Conservation (phyloP, 2,113 vertebrate species). For the Lycaon pictus region DNA sequence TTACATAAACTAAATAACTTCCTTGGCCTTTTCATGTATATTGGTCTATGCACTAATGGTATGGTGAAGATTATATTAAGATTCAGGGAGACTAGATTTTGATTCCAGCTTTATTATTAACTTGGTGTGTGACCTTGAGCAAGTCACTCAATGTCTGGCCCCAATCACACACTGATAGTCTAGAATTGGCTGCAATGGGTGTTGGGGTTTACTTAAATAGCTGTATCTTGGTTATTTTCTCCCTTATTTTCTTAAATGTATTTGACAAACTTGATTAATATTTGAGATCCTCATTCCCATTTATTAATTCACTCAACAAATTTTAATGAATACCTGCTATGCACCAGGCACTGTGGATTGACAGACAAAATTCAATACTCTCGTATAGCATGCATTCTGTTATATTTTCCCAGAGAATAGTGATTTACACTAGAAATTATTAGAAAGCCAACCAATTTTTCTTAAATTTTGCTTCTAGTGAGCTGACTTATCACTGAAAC, state of each 20-base stretch:
- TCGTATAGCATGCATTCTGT: neutral
- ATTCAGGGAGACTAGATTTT: neutral
- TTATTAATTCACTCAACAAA: slow-evolving; percentile 3
- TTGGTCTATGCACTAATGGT: neutral
- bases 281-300: neutral
- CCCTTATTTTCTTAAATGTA: neutral
- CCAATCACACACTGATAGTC: neutral
- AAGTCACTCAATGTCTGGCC: neutral
- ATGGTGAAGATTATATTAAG: neutral
- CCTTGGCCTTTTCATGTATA: neutral
- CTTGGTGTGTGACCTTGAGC: slow-evolving; percentile 2
- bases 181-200: neutral
- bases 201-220: neutral
- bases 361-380: neutral
- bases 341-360: neutral
- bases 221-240: neutral
- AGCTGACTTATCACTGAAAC: neutral
- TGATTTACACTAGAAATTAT: neutral
- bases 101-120: slow-evolving; percentile 7
- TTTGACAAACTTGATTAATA: slow-evolving; percentile 22
- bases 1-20: neutral
- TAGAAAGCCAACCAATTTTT: neutral
- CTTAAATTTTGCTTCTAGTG: neutral
- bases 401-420: neutral
- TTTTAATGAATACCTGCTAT: neutral